Evolutionary conservation across 1,140 invertebrate genomes (phyloP).

Genomic region (Drosophila bifasciata): DNA sequence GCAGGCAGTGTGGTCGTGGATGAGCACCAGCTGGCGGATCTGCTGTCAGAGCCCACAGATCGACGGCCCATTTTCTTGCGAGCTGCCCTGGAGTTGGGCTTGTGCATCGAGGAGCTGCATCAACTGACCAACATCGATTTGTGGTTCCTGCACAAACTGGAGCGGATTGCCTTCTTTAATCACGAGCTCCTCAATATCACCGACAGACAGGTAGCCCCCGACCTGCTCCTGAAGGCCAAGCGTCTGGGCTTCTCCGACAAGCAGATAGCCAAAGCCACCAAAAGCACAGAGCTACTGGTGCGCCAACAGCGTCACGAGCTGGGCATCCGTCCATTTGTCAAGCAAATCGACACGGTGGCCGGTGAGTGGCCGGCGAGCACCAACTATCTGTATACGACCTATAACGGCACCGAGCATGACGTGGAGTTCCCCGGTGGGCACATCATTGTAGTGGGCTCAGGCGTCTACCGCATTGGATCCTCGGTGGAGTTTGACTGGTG

Average conservation of each 20-base stretch:
- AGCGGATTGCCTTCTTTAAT: slow-evolving; percentile 94
- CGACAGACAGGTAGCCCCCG: slow-evolving; percentile 86
- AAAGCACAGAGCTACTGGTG: slow-evolving; percentile 93
- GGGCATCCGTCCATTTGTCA: slow-evolving; percentile 94
- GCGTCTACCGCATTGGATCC: slow-evolving; percentile 99
- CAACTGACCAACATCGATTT: slow-evolving; percentile 97
- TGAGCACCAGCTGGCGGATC: slow-evolving; percentile 94
- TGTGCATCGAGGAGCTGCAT: slow-evolving; percentile 93
- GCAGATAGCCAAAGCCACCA: slow-evolving; percentile 95
- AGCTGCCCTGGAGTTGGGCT: slow-evolving; percentile 93
- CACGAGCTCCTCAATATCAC: slow-evolving; percentile 73
- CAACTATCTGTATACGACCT: slow-evolving; percentile 99
- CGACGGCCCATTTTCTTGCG: slow-evolving; percentile 98
- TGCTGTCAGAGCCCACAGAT: slow-evolving; percentile 96
- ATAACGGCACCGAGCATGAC: slow-evolving; percentile 95
- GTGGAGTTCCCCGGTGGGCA: slow-evolving; percentile 92
- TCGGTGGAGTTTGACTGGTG: slow-evolving; percentile 99
- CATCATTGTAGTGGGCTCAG: slow-evolving; percentile 96
- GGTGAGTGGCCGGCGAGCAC: slow-evolving; percentile 99
- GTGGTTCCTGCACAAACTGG: slow-evolving; percentile 98
- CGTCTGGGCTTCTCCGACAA: slow-evolving; percentile 98
- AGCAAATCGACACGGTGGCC: slow-evolving; percentile 99
- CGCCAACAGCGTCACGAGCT: slow-evolving; percentile 89
- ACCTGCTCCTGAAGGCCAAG: slow-evolving; percentile 92
- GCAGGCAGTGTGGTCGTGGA: slow-evolving; percentile 91